phyloP scores from a whole-genome alignment of 2,888 invertebrate genomes.

The Drosophila robusta region DNA sequence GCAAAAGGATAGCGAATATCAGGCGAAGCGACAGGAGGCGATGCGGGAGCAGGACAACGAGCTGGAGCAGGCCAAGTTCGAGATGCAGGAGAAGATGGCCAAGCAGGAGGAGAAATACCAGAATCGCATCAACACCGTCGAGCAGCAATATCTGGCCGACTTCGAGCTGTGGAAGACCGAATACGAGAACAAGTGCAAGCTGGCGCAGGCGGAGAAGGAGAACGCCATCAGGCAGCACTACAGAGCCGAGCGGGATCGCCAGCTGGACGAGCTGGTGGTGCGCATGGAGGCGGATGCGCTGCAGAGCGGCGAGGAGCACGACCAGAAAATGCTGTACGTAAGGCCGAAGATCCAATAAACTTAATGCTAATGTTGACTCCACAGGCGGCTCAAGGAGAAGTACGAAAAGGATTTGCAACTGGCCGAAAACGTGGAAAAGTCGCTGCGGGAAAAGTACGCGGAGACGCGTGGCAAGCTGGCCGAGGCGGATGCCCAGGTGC shows the following conservation, averaged over 20 bases:
- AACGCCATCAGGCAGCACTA: slow-evolving; percentile 89
- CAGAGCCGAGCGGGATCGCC: slow-evolving; percentile 90
- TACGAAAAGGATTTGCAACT: slow-evolving; percentile 90
- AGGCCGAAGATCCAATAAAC: accelerated
- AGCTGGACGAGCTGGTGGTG: slow-evolving; percentile 88
- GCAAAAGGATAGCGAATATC: slow-evolving; percentile 85
- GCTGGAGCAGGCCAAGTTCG: slow-evolving; percentile 85
- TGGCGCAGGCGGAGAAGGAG: slow-evolving; percentile 88
- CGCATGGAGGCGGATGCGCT: slow-evolving; percentile 84
- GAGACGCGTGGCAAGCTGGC: slow-evolving; percentile 89
- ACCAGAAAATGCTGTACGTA: slow-evolving; percentile 82
- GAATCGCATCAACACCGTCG: slow-evolving; percentile 87
- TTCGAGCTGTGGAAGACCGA: slow-evolving; percentile 87
- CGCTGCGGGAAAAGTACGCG: slow-evolving; percentile 88
- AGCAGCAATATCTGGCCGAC: slow-evolving; percentile 88
- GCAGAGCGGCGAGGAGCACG: slow-evolving; percentile 83
- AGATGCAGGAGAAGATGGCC: slow-evolving; percentile 86
- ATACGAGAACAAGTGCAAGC: slow-evolving; percentile 85
- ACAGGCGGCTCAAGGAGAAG: slow-evolving; percentile 90
- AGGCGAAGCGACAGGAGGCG: slow-evolving; percentile 84
- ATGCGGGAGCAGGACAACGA: slow-evolving; percentile 85
- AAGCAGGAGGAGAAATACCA: slow-evolving; percentile 85
- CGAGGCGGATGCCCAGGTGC: slow-evolving; percentile 88
- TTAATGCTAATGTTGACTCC: neutral
- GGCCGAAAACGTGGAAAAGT: slow-evolving; percentile 88